Percentiles rank a stretch among this genome's conserved stretches.
Evolutionary conservation across 92 coral and sea anemone species (phyloP).

Genomic region (Actinernus sp.): DNA sequence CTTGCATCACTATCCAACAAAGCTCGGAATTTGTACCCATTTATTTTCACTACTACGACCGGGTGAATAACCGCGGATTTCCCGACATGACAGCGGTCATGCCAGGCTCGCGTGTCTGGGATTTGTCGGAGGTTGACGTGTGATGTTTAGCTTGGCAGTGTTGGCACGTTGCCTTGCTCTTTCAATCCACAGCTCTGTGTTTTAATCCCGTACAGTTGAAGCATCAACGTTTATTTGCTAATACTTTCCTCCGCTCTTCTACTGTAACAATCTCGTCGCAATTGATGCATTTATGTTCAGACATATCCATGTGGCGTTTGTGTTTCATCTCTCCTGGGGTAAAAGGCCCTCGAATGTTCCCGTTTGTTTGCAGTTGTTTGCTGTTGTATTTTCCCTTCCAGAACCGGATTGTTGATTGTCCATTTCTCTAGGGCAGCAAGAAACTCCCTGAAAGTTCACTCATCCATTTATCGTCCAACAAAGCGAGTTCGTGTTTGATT

Average conservation of each 20-base stretch:
- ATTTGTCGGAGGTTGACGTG: conserved; percentile 62
- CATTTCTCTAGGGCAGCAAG: conserved; percentile 39
- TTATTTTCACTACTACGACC: conserved; percentile 60
- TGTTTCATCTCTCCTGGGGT: neutral
- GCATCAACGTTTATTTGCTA: conserved; percentile 45
- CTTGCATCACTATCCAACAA: conserved; percentile 72
- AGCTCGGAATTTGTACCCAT: conserved; percentile 59
- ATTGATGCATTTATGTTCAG: too few relatives aligned
- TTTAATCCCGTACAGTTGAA: conserved; percentile 65
- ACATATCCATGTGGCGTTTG: too few relatives aligned
- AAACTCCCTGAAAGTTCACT: too few relatives aligned
- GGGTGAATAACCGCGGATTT: conserved; percentile 69
- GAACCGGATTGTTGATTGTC: conserved; percentile 60
- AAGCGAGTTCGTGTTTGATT: conserved; percentile 57
- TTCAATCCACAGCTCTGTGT: too few relatives aligned
- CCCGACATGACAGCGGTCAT: too few relatives aligned
- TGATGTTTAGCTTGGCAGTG: conserved; percentile 52
- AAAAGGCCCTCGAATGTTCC: too few relatives aligned
- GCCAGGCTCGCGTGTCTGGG: too few relatives aligned
- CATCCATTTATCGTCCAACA: too few relatives aligned
- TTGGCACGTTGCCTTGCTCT: too few relatives aligned
- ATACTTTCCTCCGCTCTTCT: conserved; percentile 50
- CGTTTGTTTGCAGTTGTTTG: too few relatives aligned
- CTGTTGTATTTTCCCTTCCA: too few relatives aligned
- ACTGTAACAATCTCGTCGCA: conserved; percentile 32